Evolutionary conservation across 2,797 vertebrate species (phyloP), one percentile per base, ranked within the genome.

Genomic region (Argentina silus): DNA sequence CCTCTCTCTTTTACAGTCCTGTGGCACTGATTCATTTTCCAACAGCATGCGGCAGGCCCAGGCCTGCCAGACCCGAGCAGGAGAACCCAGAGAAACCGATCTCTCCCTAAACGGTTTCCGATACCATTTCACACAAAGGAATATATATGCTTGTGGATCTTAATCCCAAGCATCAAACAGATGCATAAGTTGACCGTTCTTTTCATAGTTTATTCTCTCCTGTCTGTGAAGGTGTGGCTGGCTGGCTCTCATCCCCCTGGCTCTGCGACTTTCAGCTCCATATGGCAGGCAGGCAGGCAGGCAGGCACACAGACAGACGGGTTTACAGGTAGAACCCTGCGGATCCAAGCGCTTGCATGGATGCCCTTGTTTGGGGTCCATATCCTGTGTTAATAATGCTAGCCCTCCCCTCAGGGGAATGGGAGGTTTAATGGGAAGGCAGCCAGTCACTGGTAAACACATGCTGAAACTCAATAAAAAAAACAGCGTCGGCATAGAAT

Each of bases 311-410:
- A 83, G 69, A 66, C 19, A 12, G 75, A 76, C 77, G 36, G 70
- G 66, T 91, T 93, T 90, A 92, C 88, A 90, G 89, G 91, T 90
- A 87, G 89, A 79, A 89, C 85, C 87, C 90, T 90, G 90, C 81
- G 87, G 89, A 84, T 89, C 83, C 81, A 84, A 80, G 87, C 81
- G 82, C 78, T 81, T 80, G 83, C 82, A 86, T 59, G 83, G 88
- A 88, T 81, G 84, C 82, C 86, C 81, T 76, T 83, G 82, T 36
- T 87, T 88, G 82, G 85, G 88, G 87, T 89, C 86, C 86, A 92
- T 88, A 91, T 92, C 92, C 90, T 88, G 89, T 88, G 84, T 89
- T 92, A 90, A 92, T 88, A 86, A 91, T 79, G 83, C 77, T 83
- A 80, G 87, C 78, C 71, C 78, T 9, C 50, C 88, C 87, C 85